Conservation (phyloP, 2,797 vertebrate species). For the Nyctibius grandis region DNA sequence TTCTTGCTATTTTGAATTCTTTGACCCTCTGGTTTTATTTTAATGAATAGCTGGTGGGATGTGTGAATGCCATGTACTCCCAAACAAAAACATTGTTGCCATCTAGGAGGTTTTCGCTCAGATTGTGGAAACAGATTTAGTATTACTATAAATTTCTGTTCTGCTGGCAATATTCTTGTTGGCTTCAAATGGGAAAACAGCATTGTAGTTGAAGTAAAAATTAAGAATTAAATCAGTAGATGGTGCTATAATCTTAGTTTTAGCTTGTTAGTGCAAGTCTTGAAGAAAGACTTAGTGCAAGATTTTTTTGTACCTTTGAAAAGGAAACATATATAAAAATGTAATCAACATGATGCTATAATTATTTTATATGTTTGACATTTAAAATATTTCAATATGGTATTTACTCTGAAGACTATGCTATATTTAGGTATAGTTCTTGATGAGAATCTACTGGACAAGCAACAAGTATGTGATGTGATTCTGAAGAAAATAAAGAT, state of each 20-base stretch:
- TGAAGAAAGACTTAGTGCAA: background rate
- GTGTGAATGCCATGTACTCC: background rate
- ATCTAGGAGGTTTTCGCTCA: background rate
- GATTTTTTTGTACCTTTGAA: background rate
- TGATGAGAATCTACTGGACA: slow-evolving; percentile 19
- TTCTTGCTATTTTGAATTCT: background rate
- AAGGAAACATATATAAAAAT: background rate
- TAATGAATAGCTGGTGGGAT: background rate
- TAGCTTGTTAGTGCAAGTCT: background rate
- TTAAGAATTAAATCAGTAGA: slow-evolving; percentile 65
- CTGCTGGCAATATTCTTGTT: background rate
- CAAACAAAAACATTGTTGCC: background rate
- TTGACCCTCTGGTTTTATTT: background rate
- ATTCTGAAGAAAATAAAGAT: background rate
- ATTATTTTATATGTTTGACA: slow-evolving; percentile 46
- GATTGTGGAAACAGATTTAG: background rate
- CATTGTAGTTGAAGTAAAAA: background rate
- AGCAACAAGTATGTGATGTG: background rate
- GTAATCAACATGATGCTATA: slow-evolving; percentile 9
- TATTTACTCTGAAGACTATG: background rate
- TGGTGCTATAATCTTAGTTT: slow-evolving; percentile 74
- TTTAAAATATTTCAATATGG: slow-evolving; percentile 1
- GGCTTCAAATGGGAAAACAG: background rate
- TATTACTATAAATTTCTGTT: background rate
- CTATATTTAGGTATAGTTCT: background rate